phyloP scores from a whole-genome alignment of 2,888 invertebrate genomes.

The Ctenicera cuprea region DNA sequence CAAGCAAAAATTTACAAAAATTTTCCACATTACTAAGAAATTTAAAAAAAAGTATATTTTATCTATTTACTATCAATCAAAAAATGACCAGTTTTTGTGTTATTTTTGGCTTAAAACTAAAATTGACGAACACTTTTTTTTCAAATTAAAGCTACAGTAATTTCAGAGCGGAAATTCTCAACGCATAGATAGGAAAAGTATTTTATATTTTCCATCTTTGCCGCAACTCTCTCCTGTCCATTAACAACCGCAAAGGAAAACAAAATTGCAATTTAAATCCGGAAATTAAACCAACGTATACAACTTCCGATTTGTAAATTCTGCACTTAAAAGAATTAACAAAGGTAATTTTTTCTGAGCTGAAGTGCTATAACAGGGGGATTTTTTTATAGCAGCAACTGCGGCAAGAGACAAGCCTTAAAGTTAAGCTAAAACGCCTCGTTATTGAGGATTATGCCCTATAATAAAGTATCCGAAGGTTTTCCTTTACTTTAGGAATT shows the following conservation, averaged over 20 bases:
- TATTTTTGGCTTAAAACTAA: too few relatives aligned
- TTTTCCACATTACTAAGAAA: too few relatives aligned
- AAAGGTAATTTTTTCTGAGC: not conserved
- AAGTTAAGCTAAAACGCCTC: not conserved
- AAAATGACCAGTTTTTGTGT: too few relatives aligned
- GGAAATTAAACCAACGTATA: not conserved
- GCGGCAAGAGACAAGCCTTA: not conserved
- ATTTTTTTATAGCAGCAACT: not conserved
- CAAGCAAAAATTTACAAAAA: too few relatives aligned
- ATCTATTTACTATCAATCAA: too few relatives aligned
- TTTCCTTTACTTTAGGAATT: constrained; percentile 28
- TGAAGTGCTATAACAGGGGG: not conserved
- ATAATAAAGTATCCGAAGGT: constrained; percentile 21
- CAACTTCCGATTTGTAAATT: not conserved
- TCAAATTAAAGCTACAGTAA: too few relatives aligned
- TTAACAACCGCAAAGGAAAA: not conserved
- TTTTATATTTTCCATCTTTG: too few relatives aligned
- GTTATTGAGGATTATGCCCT: constrained; percentile 29
- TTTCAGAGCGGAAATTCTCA: too few relatives aligned
- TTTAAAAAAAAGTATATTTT: too few relatives aligned
- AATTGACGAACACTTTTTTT: too few relatives aligned
- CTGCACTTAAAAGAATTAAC: constrained; percentile 7
- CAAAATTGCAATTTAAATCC: not conserved
- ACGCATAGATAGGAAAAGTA: too few relatives aligned
- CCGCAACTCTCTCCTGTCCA: constrained; percentile 1